Conservation (phyloP, 2,888 invertebrate genomes). For the Blomia tropicalis region DNA sequence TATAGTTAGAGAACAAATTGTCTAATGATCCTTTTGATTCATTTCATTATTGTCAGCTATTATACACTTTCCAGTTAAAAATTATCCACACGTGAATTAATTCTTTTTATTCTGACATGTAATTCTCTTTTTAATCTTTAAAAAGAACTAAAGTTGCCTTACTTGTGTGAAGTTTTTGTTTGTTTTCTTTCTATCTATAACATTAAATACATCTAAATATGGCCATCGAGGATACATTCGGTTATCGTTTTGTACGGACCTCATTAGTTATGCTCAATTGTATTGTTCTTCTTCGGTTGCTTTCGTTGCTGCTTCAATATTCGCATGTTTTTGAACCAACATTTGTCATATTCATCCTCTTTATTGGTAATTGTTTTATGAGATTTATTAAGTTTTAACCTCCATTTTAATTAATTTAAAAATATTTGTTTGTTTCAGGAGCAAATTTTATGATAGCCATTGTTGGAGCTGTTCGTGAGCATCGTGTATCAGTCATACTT, state of each 20-base stretch:
- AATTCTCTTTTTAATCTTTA: no score
- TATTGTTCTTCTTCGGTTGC: slow-evolving; percentile 10
- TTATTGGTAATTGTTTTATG: neutral
- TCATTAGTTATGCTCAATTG: slow-evolving; percentile 18
- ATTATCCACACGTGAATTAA: no score
- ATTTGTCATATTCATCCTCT: neutral
- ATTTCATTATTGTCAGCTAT: no score
- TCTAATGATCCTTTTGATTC: no score
- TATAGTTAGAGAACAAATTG: no score
- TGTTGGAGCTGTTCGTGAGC: slow-evolving; percentile 11
- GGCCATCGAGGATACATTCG: slow-evolving; percentile 19
- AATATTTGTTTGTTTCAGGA: slow-evolving; percentile 1
- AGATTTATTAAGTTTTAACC: neutral
- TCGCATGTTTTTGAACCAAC: slow-evolving; percentile 10
- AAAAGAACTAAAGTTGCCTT: no score
- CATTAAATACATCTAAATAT: no score
- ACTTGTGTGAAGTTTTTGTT: no score
- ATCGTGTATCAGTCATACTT: slow-evolving; percentile 5
- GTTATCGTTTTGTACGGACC: slow-evolving; percentile 15
- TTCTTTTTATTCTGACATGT: no score
- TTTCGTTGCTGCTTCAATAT: slow-evolving; percentile 4
- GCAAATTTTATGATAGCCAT: slow-evolving; percentile 17
- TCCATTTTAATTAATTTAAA: neutral
- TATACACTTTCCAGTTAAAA: no score
- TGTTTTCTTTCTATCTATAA: no score